Evolutionary conservation across 2,797 vertebrate genomes (phyloP).

Genomic region (Aphelocoma californica): DNA sequence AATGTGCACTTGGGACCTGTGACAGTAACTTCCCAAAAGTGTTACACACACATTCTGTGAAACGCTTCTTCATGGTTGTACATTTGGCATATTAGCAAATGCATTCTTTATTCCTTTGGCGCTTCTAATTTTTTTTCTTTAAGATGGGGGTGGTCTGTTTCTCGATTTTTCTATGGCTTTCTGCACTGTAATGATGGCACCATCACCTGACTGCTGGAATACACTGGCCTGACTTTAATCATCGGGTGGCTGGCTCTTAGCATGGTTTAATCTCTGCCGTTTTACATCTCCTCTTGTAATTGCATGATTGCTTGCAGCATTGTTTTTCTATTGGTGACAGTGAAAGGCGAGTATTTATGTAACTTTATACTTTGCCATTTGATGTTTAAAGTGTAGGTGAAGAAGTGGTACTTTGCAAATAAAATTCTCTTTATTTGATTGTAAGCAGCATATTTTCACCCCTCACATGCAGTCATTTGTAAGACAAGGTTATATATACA

Average conservation of each 20-base stretch:
- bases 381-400: not conserved
- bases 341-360: slow-evolving; percentile 23
- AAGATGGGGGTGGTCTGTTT: slow-evolving; percentile 49
- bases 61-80: not conserved
- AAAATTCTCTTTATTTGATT: not conserved
- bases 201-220: slow-evolving; percentile 68
- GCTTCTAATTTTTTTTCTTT: slow-evolving; percentile 48
- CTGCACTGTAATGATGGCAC: slow-evolving; percentile 65
- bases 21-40: not conserved
- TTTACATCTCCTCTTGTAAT: slow-evolving; percentile 52
- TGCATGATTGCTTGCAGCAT: slow-evolving; percentile 42
- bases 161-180: slow-evolving; percentile 65
- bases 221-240: slow-evolving; percentile 70
- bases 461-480: not conserved
- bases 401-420: not conserved
- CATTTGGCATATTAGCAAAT: not conserved
- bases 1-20: not conserved
- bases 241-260: slow-evolving; percentile 52
- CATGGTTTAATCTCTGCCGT: slow-evolving; percentile 48
- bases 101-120: not conserved
- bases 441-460: not conserved
- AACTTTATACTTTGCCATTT: slow-evolving; percentile 19
- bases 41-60: not conserved
- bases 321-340: slow-evolving; percentile 49
- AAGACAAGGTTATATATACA: not conserved